These are phyloP conservation scores for Tiliqua scincoides DNA, from an alignment of 2,113 vertebrate species.

Conservation along the genomic window DNA sequence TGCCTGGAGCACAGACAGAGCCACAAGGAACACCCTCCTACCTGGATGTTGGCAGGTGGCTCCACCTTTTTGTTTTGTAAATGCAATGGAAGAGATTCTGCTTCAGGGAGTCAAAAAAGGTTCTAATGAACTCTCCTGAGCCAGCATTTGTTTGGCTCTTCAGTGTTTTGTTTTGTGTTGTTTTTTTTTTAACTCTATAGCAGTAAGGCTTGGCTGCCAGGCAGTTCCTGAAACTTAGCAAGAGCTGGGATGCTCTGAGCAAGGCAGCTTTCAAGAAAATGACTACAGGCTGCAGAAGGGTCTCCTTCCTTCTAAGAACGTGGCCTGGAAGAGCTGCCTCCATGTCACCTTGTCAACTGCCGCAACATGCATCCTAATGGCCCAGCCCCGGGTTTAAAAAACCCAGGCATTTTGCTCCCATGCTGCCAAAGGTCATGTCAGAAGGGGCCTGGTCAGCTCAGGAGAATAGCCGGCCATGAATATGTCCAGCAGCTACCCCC, in stretches of 20 bases:
- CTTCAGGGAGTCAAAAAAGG: neutral
- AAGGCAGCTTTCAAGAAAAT: neutral
- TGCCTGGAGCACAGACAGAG: neutral
- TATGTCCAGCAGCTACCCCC: neutral
- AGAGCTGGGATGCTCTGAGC: too few species aligned
- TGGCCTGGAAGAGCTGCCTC: neutral
- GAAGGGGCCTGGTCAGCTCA: neutral
- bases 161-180: too few species aligned
- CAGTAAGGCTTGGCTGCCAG: too few species aligned
- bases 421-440: neutral
- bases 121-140: conserved; percentile 7
- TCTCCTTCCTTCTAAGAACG: neutral
- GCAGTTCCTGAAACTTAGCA: neutral
- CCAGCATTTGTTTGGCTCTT: neutral
- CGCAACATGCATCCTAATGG: neutral
- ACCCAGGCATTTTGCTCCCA: neutral
- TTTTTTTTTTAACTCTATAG: too few species aligned
- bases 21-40: neutral
- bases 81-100: neutral
- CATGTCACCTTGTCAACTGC: neutral
- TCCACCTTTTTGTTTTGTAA: neutral
- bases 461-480: too few species aligned
- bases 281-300: neutral
- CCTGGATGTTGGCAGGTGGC: neutral
- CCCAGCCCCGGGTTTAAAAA: neutral